Conservation (phyloP, 30 jellyfish, hydroid and myxozoan genomes). For the Turritopsis dohrnii region DNA sequence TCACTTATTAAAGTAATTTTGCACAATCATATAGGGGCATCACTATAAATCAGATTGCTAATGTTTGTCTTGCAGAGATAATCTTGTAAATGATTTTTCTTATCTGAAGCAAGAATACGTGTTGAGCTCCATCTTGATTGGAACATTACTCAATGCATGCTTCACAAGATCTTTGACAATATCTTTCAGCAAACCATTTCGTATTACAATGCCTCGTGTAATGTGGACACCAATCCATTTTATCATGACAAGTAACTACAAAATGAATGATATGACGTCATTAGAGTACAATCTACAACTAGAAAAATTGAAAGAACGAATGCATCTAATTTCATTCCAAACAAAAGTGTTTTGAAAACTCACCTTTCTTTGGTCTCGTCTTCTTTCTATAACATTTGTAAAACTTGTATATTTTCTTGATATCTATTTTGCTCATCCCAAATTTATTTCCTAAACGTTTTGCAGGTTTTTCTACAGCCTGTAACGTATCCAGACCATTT, state of each 20-base stretch:
- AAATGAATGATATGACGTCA: not conserved
- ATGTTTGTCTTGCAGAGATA: not conserved
- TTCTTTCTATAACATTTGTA: constrained; percentile 27
- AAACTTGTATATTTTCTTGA: constrained; percentile 12
- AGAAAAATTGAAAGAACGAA: not conserved
- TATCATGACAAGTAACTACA: constrained; percentile 7
- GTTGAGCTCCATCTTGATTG: not conserved
- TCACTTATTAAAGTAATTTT: not conserved
- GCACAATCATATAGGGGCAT: not conserved
- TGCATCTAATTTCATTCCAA: not conserved
- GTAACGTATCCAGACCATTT: constrained; percentile 28
- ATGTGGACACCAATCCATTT: constrained; percentile 1
- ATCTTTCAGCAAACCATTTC: constrained; percentile 23
- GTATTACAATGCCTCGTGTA: constrained; percentile 15
- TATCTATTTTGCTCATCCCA: constrained; percentile 27
- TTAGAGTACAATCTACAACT: not conserved
- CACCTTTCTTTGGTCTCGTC: not conserved
- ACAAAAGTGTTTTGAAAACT: not conserved
- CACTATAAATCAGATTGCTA: not conserved
- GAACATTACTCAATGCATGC: not conserved
- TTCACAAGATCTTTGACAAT: constrained; percentile 16
- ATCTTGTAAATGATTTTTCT: not conserved
- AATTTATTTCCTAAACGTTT: constrained; percentile 5
- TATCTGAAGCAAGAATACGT: not conserved
- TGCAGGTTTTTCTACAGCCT: constrained; percentile 28